Evolutionary conservation across 2,113 vertebrate genomes (phyloP).

Genomic region (Azemiops feae): DNA sequence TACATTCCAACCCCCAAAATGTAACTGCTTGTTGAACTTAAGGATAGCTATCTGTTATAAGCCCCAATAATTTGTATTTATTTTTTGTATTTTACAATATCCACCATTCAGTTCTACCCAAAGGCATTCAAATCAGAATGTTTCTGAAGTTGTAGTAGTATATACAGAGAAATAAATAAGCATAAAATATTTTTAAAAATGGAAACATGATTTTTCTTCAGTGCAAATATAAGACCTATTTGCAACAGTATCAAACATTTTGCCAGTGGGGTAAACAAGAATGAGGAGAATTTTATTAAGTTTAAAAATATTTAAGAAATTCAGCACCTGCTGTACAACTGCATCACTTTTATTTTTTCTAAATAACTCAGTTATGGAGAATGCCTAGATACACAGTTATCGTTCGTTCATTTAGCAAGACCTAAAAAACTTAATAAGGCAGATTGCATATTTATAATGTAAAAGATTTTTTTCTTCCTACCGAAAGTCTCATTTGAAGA

Average conservation of each 20-base stretch:
- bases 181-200: neutral
- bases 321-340: neutral
- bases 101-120: neutral
- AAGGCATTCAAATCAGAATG: neutral
- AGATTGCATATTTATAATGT: neutral
- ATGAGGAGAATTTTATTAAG: neutral
- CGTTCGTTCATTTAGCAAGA: neutral
- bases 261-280: neutral
- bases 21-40: neutral
- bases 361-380: neutral
- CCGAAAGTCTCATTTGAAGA: neutral
- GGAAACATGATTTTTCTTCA: neutral
- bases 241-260: neutral
- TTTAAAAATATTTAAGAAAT: neutral
- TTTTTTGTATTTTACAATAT: neutral
- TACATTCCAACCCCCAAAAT: neutral
- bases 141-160: neutral
- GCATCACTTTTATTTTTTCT: neutral
- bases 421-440: neutral
- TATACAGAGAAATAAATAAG: neutral
- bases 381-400: neutral
- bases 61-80: neutral
- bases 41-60: neutral
- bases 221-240: slow-evolving; percentile 29
- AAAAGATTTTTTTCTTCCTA: neutral